A percentile compares a stretch with the other conserved stretches of the same genome.
phyloP scores from a whole-genome alignment of 2,113 vertebrate genomes.

The Acinonyx jubatus region DNA sequence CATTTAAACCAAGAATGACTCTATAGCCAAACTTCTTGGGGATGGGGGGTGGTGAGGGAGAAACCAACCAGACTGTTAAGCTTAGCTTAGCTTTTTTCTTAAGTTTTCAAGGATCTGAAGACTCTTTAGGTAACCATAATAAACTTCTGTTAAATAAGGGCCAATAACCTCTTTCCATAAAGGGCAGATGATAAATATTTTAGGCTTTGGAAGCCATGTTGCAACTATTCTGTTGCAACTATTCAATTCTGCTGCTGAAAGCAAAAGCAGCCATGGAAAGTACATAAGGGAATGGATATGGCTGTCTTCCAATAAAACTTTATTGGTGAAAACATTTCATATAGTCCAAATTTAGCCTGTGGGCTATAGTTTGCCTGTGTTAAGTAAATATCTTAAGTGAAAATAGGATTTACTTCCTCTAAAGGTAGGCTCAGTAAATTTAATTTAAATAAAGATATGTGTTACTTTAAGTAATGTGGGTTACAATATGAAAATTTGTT shows the following conservation, averaged over 20 bases:
- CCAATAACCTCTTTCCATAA: neutral
- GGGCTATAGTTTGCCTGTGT: neutral
- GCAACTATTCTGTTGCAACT: neutral
- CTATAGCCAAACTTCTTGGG: neutral
- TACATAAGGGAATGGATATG: neutral
- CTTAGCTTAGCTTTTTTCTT: neutral
- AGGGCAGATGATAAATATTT: neutral
- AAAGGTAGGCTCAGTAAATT: neutral
- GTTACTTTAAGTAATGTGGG: neutral
- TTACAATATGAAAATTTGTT: neutral
- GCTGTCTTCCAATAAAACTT: neutral
- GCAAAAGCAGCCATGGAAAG: neutral
- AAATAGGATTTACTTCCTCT: neutral
- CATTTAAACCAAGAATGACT: neutral
- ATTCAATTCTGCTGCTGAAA: neutral
- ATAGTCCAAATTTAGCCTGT: neutral
- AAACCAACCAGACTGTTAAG: neutral
- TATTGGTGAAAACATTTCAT: neutral
- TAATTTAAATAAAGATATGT: neutral
- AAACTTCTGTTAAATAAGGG: neutral
- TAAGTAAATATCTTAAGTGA: neutral
- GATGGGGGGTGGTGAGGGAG: too few relatives aligned
- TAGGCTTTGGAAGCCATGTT: neutral
- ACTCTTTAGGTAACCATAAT: neutral
- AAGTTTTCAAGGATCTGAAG: neutral